Base-by-base conservation (phyloP, 2,888 invertebrate genomes). In the Tiliacea citrago region DNA sequence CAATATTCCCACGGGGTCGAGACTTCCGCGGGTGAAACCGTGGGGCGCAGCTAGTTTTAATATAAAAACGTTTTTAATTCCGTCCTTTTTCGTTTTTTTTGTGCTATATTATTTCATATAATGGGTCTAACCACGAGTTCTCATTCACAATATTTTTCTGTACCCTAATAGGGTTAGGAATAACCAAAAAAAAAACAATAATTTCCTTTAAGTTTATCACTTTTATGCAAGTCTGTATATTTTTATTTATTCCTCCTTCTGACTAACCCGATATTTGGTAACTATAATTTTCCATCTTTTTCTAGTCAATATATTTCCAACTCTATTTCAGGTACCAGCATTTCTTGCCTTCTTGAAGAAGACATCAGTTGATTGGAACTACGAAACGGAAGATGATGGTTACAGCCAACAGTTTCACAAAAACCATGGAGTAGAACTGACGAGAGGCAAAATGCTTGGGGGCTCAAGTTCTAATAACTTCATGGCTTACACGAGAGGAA, bases 401-500 rank as follows among this genome's bases (percentile, higher is more conserved):
- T 67, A 68, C 12, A 21, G 21, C 12, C 29, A 49, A 63, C 45
- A 68, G 53, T n/a, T 16, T 0, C 53, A n/a, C 35, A 53, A 45
- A 29, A 53, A 18, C 42, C 5, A 71, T 29, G 53, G 45, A 6
- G 3, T 12, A 45, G 9, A 35, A 18, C 45, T 53, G 35, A 35
- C 18, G 1, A 13, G n/a, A 55, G 45, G 68, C 8, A 71, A 55
- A 8, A 93, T 97, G 84, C 91, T 97, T 83, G 97, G 97, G 60
- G 97, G 97, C 1, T 93, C 94, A 1, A 97, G 97, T 42, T 92
- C 93, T 0, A 86, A 97, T 5, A 97, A 97, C 87, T 96, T 93
- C 53, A 95, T 97, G 92, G 89, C 96, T 61, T 97, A 97, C 78
- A 91, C 96, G 1, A 68, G 68, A 21, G 45, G 42, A 29, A 68